phyloP scores from a whole-genome alignment of 2,888 invertebrate species.

The Rhingia campestris region DNA sequence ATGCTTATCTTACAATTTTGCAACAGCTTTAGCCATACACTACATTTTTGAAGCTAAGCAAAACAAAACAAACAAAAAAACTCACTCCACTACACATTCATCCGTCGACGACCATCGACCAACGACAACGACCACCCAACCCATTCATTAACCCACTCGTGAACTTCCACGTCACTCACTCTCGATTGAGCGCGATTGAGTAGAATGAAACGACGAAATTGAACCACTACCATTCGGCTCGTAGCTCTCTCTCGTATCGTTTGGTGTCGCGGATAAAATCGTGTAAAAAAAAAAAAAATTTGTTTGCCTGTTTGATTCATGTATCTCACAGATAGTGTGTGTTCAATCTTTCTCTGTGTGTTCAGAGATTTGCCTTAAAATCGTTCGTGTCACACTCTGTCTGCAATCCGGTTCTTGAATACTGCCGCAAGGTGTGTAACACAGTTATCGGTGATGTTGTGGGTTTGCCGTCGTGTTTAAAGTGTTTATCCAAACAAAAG shows the following conservation, averaged over 20 bases:
- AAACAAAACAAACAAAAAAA: not conserved
- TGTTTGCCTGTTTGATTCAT: conserved; percentile 13
- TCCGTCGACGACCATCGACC: conserved; percentile 8
- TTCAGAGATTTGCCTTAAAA: conserved; percentile 61
- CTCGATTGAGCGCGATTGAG: conserved; percentile 48
- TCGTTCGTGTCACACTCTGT: conserved; percentile 54
- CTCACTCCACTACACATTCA: conserved; percentile 15
- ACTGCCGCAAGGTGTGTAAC: conserved; percentile 72
- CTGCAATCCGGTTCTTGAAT: conserved; percentile 70
- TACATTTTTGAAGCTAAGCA: too few relatives aligned
- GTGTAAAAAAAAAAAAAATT: not conserved
- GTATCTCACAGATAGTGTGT: conserved; percentile 52
- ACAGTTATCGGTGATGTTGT: conserved; percentile 64
- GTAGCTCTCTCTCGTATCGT: conserved; percentile 64
- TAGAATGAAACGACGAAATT: conserved; percentile 62
- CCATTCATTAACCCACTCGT: not conserved
- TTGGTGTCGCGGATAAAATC: conserved; percentile 56
- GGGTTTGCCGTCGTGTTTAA: conserved; percentile 44
- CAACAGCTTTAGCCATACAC: not conserved
- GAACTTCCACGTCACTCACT: conserved; percentile 18
- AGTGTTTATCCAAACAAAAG: conserved; percentile 54
- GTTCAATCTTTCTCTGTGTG: conserved; percentile 17
- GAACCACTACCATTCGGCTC: conserved; percentile 69
- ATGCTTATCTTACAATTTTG: conserved; percentile 18
- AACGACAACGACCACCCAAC: conserved; percentile 35